Base-by-base conservation (phyloP, 1,140 invertebrate genomes). In the Magallana ariakensis region DNA sequence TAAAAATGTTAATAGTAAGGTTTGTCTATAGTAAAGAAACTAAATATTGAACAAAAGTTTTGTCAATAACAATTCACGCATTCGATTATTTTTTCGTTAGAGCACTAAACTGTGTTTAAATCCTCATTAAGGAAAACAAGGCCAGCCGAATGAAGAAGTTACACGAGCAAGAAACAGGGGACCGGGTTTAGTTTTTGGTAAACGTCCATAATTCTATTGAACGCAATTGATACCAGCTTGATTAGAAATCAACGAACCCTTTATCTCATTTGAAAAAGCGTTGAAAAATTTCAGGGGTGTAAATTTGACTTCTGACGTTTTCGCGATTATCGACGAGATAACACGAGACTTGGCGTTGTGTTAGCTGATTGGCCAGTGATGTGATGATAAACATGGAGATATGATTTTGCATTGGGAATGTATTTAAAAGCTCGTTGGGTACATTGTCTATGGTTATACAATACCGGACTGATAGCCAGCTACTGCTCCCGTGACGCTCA, bases 281-380 rank as follows among this genome's bases (percentile, higher is more conserved):
- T 75, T 26, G 66, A 75, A 33, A 75, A 75, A 33, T 75, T 22
- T 75, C 22, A 33, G 26, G 33, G 66, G 66, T 75, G 66, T 75
- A 75, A 75, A 75, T 75, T 75, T 75, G 66, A 75, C 66, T 75
- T 75, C 66, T 75, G 66, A 75, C 66, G 66, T 75, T 19, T 75
- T 75, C 11, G 66, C 22, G 66, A 75, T 75, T 26, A 75, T 75
- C 66, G 15, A 26, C 9, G 13, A 75, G 66, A 75, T 75, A 75
- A 75, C 66, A 13, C 66, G 66, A 75, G 66, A 75, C 66, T 75
- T 75, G 66, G 22, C 22, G 33, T 75, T 75, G 66, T 75, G 66
- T 13, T 19, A 75, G 66, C 19, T 22, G 66, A 75, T 75, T 75
- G 66, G 66, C 33, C 66, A 26, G 15, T 75, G 66, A 33, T 75